Conservation (phyloP, 2,113 vertebrate genomes). For the Microtus montanus region DNA sequence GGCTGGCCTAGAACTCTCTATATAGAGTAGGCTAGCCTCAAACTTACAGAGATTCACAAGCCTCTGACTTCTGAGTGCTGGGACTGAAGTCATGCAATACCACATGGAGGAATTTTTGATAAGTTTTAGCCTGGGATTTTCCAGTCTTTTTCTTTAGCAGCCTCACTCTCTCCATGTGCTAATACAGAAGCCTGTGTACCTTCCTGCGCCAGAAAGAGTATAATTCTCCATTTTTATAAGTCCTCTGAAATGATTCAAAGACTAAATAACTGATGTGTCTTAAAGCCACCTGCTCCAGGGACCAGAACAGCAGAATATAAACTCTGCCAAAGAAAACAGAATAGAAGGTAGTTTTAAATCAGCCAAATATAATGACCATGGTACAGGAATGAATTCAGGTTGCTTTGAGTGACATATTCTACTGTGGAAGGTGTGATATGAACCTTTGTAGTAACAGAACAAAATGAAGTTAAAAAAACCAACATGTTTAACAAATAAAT, state of each 20-base stretch:
- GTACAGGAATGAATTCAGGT: not conserved
- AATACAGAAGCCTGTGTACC: not conserved
- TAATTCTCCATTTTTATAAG: not conserved
- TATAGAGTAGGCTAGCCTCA: not conserved
- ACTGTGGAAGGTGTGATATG: not conserved
- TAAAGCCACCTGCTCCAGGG: not conserved
- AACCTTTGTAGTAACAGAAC: not conserved
- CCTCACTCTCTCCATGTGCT: not conserved
- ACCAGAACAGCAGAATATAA: not conserved
- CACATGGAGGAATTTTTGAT: not conserved
- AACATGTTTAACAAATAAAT: not conserved
- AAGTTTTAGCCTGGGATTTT: not conserved
- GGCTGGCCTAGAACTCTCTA: not conserved
- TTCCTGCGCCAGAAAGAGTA: not conserved
- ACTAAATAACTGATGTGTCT: not conserved
- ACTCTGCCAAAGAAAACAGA: not conserved
- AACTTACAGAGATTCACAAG: not conserved
- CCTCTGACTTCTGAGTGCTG: not conserved
- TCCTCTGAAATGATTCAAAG: slow-evolving; percentile 3
- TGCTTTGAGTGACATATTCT: not conserved
- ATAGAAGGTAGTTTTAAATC: not conserved
- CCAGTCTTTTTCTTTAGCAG: not conserved
- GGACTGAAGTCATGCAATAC: not conserved
- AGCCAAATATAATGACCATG: not conserved
- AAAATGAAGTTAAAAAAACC: not conserved